phyloP scores from a whole-genome alignment of 1,140 invertebrate species.

The Melanaphis sacchari region DNA sequence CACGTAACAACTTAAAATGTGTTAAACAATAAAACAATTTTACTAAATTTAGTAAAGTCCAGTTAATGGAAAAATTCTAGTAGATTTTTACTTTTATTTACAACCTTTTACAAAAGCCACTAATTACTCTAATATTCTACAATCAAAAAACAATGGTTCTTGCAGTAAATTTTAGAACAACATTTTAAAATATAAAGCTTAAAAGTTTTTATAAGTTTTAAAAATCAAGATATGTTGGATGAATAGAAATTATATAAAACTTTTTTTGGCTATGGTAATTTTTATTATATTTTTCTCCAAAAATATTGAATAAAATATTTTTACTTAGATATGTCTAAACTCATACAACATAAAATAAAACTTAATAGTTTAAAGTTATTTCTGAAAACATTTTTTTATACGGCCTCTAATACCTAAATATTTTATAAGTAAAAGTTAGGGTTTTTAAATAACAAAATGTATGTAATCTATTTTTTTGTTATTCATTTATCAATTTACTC shows the following conservation, averaged over 20 bases:
- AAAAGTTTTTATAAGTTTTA: background rate
- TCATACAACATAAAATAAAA: background rate
- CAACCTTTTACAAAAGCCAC: constrained; percentile 1
- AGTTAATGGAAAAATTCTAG: no score
- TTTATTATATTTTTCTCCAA: background rate
- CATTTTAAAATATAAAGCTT: background rate
- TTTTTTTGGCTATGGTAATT: background rate
- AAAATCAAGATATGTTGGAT: background rate
- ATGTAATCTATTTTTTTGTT: background rate
- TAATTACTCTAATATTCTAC: background rate
- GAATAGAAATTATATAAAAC: background rate
- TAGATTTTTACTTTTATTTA: background rate
- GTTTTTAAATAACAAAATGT: background rate
- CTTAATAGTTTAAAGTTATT: background rate
- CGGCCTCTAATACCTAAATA: background rate
- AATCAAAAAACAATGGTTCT: background rate
- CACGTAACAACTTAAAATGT: background rate
- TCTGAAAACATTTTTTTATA: background rate
- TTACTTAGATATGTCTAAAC: background rate
- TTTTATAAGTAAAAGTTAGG: background rate
- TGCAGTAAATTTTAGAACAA: background rate
- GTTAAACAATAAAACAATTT: background rate
- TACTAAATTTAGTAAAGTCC: background rate
- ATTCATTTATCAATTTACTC: background rate
- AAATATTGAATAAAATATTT: constrained; percentile 1